Percentiles rank a stretch among this genome's conserved stretches.
These are phyloP conservation scores for Proisotoma minuta DNA, from an alignment of 2,888 invertebrate genomes.

Conservation along the genomic window DNA sequence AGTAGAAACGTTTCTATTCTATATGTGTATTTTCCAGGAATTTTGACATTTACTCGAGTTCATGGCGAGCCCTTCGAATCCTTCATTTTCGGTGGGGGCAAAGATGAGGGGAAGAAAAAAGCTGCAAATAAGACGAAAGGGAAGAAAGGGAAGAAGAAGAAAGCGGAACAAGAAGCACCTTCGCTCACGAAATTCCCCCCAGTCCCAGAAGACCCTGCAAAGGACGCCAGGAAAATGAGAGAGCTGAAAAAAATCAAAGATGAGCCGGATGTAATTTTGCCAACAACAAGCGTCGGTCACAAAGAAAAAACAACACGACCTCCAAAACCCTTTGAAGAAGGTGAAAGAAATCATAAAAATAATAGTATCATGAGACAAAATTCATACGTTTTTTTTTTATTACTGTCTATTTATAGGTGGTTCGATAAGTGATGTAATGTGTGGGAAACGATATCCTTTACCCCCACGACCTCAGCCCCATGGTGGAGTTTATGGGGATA, in stretches of 20 bases:
- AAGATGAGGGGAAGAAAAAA: constrained; percentile 27
- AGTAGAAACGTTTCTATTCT: neutral
- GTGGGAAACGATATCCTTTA: constrained; percentile 40
- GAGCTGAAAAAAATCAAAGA: constrained; percentile 13
- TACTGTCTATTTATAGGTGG: constrained; percentile 23
- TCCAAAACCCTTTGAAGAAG: constrained; percentile 20
- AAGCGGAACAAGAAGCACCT: constrained; percentile 32
- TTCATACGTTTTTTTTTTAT: neutral
- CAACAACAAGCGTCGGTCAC: constrained; percentile 26
- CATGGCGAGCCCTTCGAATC: constrained; percentile 41
- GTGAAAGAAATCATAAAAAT: too few species aligned
- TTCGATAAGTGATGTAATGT: constrained; percentile 41
- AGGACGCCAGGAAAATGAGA: constrained; percentile 18
- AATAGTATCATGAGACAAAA: neutral
- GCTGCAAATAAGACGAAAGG: constrained; percentile 8
- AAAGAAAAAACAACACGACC: constrained; percentile 33
- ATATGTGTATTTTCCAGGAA: constrained; percentile 20
- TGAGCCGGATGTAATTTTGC: constrained; percentile 22
- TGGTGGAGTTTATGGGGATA: constrained; percentile 39
- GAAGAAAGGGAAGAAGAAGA: constrained; percentile 25
- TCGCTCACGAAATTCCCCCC: constrained; percentile 38
- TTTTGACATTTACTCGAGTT: constrained; percentile 41
- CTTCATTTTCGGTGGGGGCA: constrained; percentile 40
- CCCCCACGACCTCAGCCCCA: constrained; percentile 44
- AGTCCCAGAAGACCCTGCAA: constrained; percentile 26